These are phyloP conservation scores for Lithophane leautieri DNA, from an alignment of 2,888 invertebrate species.

Conservation along the genomic window DNA sequence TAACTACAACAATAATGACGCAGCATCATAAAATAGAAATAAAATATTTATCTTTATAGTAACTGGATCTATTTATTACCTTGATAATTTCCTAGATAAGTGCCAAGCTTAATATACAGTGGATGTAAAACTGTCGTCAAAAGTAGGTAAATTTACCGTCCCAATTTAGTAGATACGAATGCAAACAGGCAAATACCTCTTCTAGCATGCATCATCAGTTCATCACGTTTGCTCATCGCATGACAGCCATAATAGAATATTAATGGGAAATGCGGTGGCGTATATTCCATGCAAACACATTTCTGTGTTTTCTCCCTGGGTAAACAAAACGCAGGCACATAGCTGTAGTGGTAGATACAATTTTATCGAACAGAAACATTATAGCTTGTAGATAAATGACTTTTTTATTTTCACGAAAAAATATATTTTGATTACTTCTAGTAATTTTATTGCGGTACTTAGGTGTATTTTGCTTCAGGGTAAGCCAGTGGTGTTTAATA, in stretches of 20 bases:
- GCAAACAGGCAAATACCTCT: not conserved
- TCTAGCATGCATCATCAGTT: not conserved
- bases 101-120: not conserved
- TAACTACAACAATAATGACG: conserved; percentile 13
- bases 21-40: conserved; percentile 18
- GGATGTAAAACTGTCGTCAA: not conserved
- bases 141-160: not conserved
- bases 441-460: too few species aligned
- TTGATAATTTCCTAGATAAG: conserved; percentile 14
- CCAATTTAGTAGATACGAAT: not conserved
- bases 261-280: not conserved
- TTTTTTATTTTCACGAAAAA: too few species aligned
- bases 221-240: not conserved
- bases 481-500: too few species aligned
- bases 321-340: not conserved
- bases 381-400: too few species aligned
- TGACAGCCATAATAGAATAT: not conserved
- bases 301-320: not conserved
- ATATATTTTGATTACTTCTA: too few species aligned
- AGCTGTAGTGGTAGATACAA: not conserved
- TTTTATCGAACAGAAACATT: not conserved
- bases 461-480: too few species aligned
- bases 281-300: not conserved
- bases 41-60: conserved; percentile 27
- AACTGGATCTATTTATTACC: conserved; percentile 14